Evolutionary conservation across 2,797 vertebrate species (phyloP).

Genomic region (Xenops minutus): DNA sequence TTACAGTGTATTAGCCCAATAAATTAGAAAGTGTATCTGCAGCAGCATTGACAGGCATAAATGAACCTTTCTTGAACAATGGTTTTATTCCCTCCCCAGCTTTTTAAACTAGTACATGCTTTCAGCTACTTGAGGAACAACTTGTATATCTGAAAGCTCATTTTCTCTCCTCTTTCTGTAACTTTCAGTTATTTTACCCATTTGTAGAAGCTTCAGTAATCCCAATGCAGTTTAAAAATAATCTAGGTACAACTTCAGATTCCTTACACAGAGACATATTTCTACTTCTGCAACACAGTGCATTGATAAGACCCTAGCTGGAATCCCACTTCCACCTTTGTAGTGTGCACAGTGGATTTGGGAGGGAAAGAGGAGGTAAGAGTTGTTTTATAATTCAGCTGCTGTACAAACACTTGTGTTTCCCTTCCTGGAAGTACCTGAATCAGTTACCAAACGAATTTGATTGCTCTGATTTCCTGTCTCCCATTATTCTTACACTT

Average conservation of each 20-base stretch:
- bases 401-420: background rate
- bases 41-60: background rate
- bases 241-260: background rate
- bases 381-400: background rate
- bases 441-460: background rate
- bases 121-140: background rate
- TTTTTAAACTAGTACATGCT: background rate
- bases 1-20: background rate
- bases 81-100: background rate
- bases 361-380: background rate
- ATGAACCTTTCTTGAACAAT: background rate
- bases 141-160: background rate
- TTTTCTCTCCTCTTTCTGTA: background rate
- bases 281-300: background rate
- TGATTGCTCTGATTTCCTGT: background rate
- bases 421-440: background rate
- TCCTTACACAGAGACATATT: background rate
- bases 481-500: background rate
- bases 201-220: background rate
- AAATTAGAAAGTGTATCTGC: background rate
- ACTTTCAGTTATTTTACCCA: background rate
- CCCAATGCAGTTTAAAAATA: background rate
- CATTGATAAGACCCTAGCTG: background rate
- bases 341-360: background rate
- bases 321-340: background rate